Base-by-base conservation (phyloP, 2,113 vertebrate species). In the Perccottus glenii region DNA sequence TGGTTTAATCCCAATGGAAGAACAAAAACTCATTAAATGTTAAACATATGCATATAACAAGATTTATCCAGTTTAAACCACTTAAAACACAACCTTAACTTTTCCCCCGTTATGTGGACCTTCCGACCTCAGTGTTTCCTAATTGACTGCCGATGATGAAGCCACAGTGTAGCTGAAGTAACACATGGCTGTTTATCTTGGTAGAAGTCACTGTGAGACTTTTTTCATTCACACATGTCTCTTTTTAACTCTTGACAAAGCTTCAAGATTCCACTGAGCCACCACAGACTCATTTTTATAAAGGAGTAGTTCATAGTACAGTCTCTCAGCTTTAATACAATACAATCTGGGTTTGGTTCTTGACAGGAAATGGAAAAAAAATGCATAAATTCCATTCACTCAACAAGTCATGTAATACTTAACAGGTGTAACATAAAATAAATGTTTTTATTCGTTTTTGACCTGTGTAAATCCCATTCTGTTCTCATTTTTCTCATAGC, bases 401-500 rank as follows among this genome's bases (percentile, higher is more conserved):
- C 67, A 83, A 80, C 76, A 67, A 75, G 49, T 42, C 32, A 15
- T 67, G 5, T 79, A 82, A 85, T 60, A 44, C 33, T 38, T 38
- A 83, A 67, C 82, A 80, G 63, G 12, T 64, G 60, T 67, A 19
- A 55, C 52, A 33, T 9, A 32, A n/a, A 38, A 36, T 36, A n/a
- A 52, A 27, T 55, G 5, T 53, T 19, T 65, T 27, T 61, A 38
- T 44, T 9, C 43, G 2, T 11, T 27, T 67, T 3, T 43, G 14
- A 12, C 43, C 45, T 11, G 0, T 16, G 36, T 11, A 11, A 5
- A 33, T 4, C 55, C 15, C 50, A 4, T 27, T 75, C 7, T 60
- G 12, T 75, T 46, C 64, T 51, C 32, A 1, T 8, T 5, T 55
- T 35, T 12, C 6, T n/a, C 52, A 49, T 81, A 99, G 97, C 92